These are phyloP conservation scores for Callyntrura guangdongensis DNA, from an alignment of 2,888 invertebrate species.

Conservation along the genomic window DNA sequence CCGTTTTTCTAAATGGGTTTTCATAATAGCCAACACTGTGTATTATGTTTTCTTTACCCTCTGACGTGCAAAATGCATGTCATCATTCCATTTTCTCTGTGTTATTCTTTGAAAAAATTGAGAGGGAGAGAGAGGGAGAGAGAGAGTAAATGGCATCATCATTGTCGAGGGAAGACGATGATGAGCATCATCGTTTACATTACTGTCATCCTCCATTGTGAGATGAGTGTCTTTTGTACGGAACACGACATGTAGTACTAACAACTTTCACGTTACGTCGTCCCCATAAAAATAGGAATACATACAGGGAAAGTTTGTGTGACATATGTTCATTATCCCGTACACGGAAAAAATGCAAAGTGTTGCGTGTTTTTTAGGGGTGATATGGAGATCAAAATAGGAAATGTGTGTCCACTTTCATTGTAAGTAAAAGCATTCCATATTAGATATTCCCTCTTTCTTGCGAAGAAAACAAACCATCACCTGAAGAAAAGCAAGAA, in stretches of 20 bases:
- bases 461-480: not conserved
- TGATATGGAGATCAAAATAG: not conserved
- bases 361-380: constrained; percentile 37
- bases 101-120: not conserved
- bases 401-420: not conserved
- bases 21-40: constrained; percentile 10
- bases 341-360: constrained; percentile 38
- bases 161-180: too few relatives aligned
- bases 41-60: not conserved
- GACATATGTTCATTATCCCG: constrained; percentile 60
- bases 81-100: constrained; percentile 44
- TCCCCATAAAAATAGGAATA: not conserved
- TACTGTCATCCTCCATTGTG: not conserved
- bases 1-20: constrained; percentile 17
- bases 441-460: not conserved
- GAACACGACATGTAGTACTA: not conserved
- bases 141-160: constrained; percentile 39
- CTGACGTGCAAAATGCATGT: constrained; percentile 60
- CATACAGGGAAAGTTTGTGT: constrained; percentile 24
- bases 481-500: not conserved
- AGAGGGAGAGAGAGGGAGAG: not conserved
- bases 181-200: constrained; percentile 13
- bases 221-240: constrained; percentile 9
- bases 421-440: not conserved
- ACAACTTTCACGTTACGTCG: too few relatives aligned